Conservation (phyloP, 2,113 vertebrate species). For the Acanthochromis polyacanthus region DNA sequence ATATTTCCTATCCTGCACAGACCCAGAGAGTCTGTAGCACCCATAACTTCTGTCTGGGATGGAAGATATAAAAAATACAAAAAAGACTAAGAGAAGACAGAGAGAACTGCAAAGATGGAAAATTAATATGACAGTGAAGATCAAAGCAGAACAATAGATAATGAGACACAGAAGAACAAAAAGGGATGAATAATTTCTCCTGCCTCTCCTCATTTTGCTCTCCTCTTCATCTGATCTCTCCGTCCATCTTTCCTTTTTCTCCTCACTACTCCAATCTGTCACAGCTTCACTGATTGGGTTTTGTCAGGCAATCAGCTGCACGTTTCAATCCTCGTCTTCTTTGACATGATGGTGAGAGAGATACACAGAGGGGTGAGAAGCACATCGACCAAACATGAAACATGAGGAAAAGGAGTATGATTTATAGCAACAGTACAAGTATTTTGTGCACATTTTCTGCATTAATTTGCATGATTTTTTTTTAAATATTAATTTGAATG, state of each 20-base stretch:
- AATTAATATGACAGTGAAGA: slow-evolving; percentile 30
- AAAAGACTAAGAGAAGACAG: not conserved
- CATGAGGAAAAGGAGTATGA: not conserved
- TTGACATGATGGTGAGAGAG: not conserved
- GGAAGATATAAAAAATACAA: not conserved
- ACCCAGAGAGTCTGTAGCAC: not conserved
- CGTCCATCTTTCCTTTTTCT: not conserved
- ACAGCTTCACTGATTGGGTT: slow-evolving; percentile 9
- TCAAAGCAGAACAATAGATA: slow-evolving; percentile 38
- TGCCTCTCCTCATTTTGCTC: slow-evolving; percentile 21
- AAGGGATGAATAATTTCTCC: not conserved
- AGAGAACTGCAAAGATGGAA: not conserved
- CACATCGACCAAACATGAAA: not conserved
- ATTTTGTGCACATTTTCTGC: too few relatives aligned
- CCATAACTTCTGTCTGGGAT: not conserved
- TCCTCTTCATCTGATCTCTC: not conserved
- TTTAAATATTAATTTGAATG: too few relatives aligned
- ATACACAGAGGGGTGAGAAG: not conserved
- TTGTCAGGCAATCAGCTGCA: slow-evolving; percentile 1
- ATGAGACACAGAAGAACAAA: slow-evolving; percentile 27
- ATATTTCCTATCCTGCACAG: not conserved
- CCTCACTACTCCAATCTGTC: not conserved
- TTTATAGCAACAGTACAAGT: too few relatives aligned
- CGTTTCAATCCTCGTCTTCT: not conserved
- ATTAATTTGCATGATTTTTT: too few relatives aligned